These are phyloP conservation scores for Platyrinchus mystaceus DNA, from an alignment of 2,797 vertebrate genomes.

Conservation along the genomic window DNA sequence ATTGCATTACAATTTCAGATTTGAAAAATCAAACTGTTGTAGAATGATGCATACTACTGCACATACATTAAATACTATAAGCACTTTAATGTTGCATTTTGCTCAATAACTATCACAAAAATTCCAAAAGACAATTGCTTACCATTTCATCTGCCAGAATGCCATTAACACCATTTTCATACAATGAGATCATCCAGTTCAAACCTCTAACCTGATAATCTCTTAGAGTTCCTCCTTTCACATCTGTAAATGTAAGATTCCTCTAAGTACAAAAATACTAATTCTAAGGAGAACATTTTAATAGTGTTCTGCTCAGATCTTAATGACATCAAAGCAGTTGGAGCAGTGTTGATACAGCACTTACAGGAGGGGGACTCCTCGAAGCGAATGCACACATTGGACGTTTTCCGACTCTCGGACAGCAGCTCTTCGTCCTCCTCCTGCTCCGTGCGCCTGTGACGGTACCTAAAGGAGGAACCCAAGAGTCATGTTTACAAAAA, in stretches of 20 bases:
- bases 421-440: slow-evolving; percentile 88
- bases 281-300: neutral
- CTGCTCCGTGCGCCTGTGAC: slow-evolving; percentile 86
- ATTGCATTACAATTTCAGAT: neutral
- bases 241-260: slow-evolving; percentile 77
- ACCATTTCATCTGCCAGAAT: slow-evolving; percentile 93
- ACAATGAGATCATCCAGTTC: slow-evolving; percentile 90
- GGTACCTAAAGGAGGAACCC: slow-evolving; percentile 73
- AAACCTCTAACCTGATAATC: slow-evolving; percentile 89
- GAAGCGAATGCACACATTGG: slow-evolving; percentile 84
- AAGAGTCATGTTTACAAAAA: neutral
- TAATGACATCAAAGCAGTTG: neutral
- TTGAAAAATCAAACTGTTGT: neutral
- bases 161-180: slow-evolving; percentile 90
- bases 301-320: neutral
- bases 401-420: slow-evolving; percentile 83
- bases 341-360: neutral
- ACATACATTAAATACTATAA: neutral
- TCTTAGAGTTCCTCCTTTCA: slow-evolving; percentile 85
- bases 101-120: neutral
- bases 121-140: slow-evolving; percentile 50
- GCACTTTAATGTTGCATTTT: neutral
- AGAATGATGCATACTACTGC: neutral
- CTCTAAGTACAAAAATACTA: slow-evolving; percentile 23
- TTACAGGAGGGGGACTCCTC: slow-evolving; percentile 89